Evolutionary conservation across 2,113 vertebrate species (phyloP).

Genomic region (Scytalopus superciliaris): DNA sequence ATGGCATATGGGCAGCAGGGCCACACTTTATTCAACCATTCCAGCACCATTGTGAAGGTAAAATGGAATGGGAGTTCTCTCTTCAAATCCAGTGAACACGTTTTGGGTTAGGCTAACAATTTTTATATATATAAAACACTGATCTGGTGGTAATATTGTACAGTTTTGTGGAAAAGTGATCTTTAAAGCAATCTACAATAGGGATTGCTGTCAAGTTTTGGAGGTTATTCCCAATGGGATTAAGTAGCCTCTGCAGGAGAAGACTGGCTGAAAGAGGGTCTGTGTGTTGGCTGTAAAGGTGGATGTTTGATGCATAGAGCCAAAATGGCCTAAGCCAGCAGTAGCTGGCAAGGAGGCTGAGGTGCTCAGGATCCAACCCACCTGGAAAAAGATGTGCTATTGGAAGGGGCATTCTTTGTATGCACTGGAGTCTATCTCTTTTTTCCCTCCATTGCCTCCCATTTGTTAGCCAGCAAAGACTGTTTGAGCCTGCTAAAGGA

Average conservation of each 20-base stretch:
- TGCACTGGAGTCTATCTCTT: neutral
- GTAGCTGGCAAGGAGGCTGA: neutral
- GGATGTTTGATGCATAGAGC: neutral
- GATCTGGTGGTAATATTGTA: neutral
- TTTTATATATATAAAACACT: neutral
- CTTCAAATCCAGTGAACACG: constrained; percentile 35
- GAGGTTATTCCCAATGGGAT: neutral
- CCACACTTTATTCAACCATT: constrained; percentile 81
- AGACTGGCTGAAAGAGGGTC: neutral
- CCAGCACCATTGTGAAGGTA: constrained; percentile 75
- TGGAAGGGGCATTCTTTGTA: neutral
- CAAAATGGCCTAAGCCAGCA: neutral
- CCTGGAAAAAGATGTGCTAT: neutral
- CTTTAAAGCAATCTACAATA: neutral
- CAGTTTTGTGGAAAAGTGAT: neutral
- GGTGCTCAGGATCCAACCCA: neutral
- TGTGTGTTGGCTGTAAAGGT: neutral
- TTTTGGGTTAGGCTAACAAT: constrained; percentile 11
- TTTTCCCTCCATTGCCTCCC: neutral
- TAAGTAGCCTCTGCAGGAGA: neutral
- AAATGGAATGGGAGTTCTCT: constrained; percentile 60
- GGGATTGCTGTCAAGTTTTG: neutral
- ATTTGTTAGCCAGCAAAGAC: neutral
- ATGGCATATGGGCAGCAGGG: constrained; percentile 85
- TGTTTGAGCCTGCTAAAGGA: neutral